Base-by-base conservation (phyloP, 2,797 vertebrate genomes). In the Notolepis coatsorum region DNA sequence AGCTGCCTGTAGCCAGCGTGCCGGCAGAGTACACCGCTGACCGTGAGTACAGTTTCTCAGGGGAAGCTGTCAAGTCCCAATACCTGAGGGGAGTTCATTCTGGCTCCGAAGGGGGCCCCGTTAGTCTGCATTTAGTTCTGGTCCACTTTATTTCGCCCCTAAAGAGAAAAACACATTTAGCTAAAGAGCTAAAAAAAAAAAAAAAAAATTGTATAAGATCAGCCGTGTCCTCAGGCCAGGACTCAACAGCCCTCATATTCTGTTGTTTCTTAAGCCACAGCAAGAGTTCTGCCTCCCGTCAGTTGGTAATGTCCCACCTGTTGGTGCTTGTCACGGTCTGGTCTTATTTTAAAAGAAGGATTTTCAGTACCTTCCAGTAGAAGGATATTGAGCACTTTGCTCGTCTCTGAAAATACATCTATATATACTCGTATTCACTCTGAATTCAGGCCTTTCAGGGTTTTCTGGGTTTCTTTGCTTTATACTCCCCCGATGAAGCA, bases 1-100 rank as follows among this genome's bases (percentile, higher is more conserved):
- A 82, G 5, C 61, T 79, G 12, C 55, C 72, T 12, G 64, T 56
- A 18, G 13, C 81, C 49, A 59, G 85, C 25, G 66, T 93, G 4
- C 85, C 93, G 56, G 77, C 90, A 5, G 96, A 97, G 65, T 97
- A 95, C 87, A 63, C 90, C 18, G 51, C 95, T n/a, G 97, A 98
- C 76, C 91, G 97, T 99, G 89, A 97, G 97, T 96, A 78, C 20
- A n/a, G 43, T 5, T 10, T 28, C 24, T 2, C 20, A 23, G 3
- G 35, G 24, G 35, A 2, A 33, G 38, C 10, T 37, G 28, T 23
- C 28, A 43, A 51, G 21, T 27, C 30, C n/a, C 37, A 39, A 20
- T 53, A 47, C 31, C 39, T 13, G 2, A 37, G 4, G 37, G 41
- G 25, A 8, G 31, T 49, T 35, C 17, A 15, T 27, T 13, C 51